These are phyloP conservation scores for Dasypogon diadema DNA, from an alignment of 2,888 invertebrate genomes.

Conservation along the genomic window DNA sequence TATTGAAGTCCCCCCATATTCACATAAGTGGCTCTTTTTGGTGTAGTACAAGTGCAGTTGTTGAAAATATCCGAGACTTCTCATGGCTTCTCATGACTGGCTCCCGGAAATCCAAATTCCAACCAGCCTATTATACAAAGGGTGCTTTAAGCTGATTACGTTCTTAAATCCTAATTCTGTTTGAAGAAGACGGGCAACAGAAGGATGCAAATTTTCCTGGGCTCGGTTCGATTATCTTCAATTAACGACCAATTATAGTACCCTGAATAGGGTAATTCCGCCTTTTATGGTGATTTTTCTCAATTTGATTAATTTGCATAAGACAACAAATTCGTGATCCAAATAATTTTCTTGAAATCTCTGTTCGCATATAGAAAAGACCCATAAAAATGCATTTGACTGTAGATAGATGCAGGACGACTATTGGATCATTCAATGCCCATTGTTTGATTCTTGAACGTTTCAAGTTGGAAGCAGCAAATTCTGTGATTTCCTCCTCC, in stretches of 20 bases:
- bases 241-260: constrained; percentile 17
- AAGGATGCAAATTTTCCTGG: not conserved
- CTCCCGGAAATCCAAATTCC: no score
- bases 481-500: constrained; percentile 35
- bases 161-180: not conserved
- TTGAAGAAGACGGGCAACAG: not conserved
- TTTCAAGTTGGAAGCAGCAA: not conserved
- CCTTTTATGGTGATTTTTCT: constrained; percentile 36
- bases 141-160: not conserved
- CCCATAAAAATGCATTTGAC: constrained; percentile 29
- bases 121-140: no score
- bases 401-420: constrained; percentile 26
- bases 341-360: constrained; percentile 64
- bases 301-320: constrained; percentile 69
- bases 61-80: no score
- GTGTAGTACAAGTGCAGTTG: no score
- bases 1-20: no score
- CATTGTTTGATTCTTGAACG: constrained; percentile 41
- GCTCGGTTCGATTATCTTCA: not conserved
- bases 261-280: not conserved
- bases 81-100: no score
- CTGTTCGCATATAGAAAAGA: not conserved
- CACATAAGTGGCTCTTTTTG: no score
- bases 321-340: constrained; percentile 69
- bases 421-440: constrained; percentile 38